Base-by-base conservation (phyloP, 2,113 vertebrate genomes). In the Nesoenas mayeri region DNA sequence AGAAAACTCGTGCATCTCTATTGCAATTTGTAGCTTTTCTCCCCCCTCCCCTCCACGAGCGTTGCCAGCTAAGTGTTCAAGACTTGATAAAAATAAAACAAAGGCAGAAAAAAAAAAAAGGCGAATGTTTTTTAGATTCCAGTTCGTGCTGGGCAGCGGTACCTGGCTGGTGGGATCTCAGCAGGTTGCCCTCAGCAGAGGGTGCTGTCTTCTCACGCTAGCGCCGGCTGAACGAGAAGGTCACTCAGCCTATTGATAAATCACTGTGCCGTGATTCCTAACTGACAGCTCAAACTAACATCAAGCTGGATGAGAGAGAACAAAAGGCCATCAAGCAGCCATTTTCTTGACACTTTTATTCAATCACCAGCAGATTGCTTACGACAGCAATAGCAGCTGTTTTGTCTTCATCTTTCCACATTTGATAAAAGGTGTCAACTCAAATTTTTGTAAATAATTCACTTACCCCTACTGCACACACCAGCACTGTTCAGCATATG, bases 301-400 rank as follows among this genome's bases (percentile, higher is more conserved):
- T 99, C 99, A 99, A 99, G 99, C 99, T 98, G 99, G 99, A 99
- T 99, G 98, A 99, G 98, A 98, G 98, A 99, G 99, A 99, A 99
- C 99, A 99, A 99, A 99, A 99, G 99, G 99, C 99, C 99, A 99
- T 99, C 99, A 99, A 99, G 99, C 99, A 98, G 98, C 99, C 99
- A 99, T 99, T 99, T 99, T 99, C 99, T 99, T 99, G 99, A 99
- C 99, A 99, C 99, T 99, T 99, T 99, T 99, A 99, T 99, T 99
- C 99, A 99, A 99, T 99, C 99, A 99, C 99, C 98, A 98, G 99
- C 99, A 99, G 99, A 99, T 99, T 99, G 99, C 99, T 99, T 99
- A 99, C 99, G 99, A 99, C 99, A 99, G 99, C 99, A 99, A 99
- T 99, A 99, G 99, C 99, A 99, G 99, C 99, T 99, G 99, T 99